phyloP scores from a whole-genome alignment of 1,140 invertebrate species.

The Oryzaephilus surinamensis region DNA sequence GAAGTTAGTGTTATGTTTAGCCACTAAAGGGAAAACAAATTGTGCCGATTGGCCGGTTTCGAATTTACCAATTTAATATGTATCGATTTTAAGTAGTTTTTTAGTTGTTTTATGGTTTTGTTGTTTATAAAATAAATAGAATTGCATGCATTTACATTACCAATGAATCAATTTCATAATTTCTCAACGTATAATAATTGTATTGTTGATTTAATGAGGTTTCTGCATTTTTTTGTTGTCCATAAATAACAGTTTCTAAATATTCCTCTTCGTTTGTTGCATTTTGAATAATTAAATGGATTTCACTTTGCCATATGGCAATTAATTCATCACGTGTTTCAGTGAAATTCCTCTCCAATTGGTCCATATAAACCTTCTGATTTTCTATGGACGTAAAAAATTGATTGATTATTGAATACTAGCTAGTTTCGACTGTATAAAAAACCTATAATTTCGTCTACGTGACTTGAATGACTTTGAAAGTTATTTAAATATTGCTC shows the following conservation, averaged over 20 bases:
- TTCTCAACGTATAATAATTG: not conserved
- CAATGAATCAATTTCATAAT: slow-evolving; percentile 5
- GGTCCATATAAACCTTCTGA: slow-evolving; percentile 22
- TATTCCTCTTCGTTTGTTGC: too few species aligned
- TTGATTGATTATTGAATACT: not conserved
- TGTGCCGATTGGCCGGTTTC: slow-evolving; percentile 34
- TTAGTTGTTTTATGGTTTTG: not conserved
- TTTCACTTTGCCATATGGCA: too few species aligned
- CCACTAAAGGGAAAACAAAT: slow-evolving; percentile 28
- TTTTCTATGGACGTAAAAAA: slow-evolving; percentile 20
- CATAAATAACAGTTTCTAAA: too few species aligned
- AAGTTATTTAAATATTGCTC: slow-evolving; percentile 55
- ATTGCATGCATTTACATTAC: not conserved
- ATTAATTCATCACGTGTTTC: slow-evolving; percentile 18
- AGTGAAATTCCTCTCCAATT: slow-evolving; percentile 23
- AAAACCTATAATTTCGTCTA: slow-evolving; percentile 36
- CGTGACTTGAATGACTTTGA: slow-evolving; percentile 55
- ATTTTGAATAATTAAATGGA: too few species aligned
- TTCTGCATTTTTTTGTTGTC: slow-evolving; percentile 1
- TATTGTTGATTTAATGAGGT: not conserved
- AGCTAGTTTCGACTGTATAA: not conserved
- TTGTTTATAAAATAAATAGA: not conserved
- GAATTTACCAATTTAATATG: slow-evolving; percentile 18
- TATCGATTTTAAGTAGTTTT: slow-evolving; percentile 1
- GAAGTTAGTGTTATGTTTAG: slow-evolving; percentile 27